Conservation (phyloP, 2,113 vertebrate species). For the Spea multiplicata region DNA sequence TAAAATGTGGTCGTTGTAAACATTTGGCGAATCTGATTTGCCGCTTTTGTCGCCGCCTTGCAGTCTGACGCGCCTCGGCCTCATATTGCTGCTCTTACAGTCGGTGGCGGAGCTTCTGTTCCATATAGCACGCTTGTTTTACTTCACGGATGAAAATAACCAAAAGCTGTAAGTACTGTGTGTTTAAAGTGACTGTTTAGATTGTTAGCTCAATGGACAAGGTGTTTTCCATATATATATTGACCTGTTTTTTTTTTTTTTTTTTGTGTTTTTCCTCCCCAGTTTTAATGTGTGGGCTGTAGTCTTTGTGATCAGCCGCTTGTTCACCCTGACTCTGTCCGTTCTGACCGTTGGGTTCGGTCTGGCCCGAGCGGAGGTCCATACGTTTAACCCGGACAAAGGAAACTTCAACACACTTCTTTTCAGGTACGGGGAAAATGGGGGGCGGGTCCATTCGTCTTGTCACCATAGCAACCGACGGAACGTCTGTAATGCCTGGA, state of each 20-base stretch:
- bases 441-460: too few relatives aligned
- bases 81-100: slow-evolving; percentile 88
- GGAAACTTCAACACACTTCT: slow-evolving; percentile 91
- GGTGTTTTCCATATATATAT: too few relatives aligned
- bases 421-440: slow-evolving; percentile 71
- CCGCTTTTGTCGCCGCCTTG: slow-evolving; percentile 7
- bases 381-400: slow-evolving; percentile 78
- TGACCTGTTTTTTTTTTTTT: too few relatives aligned
- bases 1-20: too few relatives aligned
- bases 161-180: slow-evolving; percentile 83
- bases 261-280: slow-evolving; percentile 3
- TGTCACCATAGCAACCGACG: too few relatives aligned
- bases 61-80: slow-evolving; percentile 86
- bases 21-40: too few relatives aligned
- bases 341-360: slow-evolving; percentile 93
- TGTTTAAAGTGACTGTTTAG: neutral
- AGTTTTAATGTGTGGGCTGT: slow-evolving; percentile 92
- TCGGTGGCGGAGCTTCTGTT: slow-evolving; percentile 87
- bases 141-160: slow-evolving; percentile 90
- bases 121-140: slow-evolving; percentile 86
- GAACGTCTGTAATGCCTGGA: too few relatives aligned
- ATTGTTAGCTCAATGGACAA: too few relatives aligned
- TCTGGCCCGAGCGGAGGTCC: slow-evolving; percentile 83
- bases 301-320: slow-evolving; percentile 84
- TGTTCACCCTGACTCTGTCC: slow-evolving; percentile 87